Evolutionary conservation across 2,888 invertebrate genomes (phyloP).

Genomic region (Alloscopus bannaensis): DNA sequence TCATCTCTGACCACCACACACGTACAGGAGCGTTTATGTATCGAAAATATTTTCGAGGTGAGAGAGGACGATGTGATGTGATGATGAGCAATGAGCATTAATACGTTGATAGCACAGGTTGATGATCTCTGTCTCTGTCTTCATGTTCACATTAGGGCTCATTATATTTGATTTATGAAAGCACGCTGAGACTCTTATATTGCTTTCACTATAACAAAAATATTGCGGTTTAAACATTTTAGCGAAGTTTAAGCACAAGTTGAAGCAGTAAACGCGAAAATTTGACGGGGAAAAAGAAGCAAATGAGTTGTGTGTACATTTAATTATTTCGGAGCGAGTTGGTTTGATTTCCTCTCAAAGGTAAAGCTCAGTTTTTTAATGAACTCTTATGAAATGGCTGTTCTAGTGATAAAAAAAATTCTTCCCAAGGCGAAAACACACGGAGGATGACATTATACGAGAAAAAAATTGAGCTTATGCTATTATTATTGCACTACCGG

Average conservation of each 20-base stretch:
- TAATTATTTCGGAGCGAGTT: no score
- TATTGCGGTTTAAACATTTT: no score
- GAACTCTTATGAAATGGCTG: no score
- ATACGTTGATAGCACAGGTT: constrained; percentile 24
- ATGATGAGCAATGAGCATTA: constrained; percentile 12
- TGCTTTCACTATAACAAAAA: constrained; percentile 11
- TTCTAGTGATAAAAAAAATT: no score
- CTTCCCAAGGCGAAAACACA: background rate
- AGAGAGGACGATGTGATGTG: background rate
- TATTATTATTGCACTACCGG: background rate
- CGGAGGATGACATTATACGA: background rate
- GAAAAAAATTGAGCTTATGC: background rate
- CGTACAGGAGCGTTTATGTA: background rate
- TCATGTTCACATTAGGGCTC: background rate
- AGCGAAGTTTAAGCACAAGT: no score
- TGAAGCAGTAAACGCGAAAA: no score
- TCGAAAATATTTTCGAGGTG: background rate
- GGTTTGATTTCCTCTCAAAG: no score
- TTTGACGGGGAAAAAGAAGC: no score
- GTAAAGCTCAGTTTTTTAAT: no score
- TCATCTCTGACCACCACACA: no score
- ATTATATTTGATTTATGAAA: constrained; percentile 11
- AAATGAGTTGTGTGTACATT: no score
- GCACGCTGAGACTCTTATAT: background rate
- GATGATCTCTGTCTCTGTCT: constrained; percentile 13